Evolutionary conservation across 2,888 invertebrate species (phyloP).

Genomic region (Unio pictorum): DNA sequence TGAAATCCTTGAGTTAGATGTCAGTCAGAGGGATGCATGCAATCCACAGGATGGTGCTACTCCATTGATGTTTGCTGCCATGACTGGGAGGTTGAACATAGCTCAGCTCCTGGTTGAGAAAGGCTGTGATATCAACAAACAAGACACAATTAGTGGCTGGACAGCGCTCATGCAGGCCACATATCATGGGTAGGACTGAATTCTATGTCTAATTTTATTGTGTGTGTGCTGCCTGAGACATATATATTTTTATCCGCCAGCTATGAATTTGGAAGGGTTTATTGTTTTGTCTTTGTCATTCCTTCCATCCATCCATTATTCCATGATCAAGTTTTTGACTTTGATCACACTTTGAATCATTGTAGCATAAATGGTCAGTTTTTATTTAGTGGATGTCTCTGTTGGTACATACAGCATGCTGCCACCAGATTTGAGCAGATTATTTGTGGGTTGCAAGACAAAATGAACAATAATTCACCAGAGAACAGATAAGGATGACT

Average conservation of each 20-base stretch:
- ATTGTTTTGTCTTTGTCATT: neutral
- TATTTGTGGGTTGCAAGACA: too few relatives aligned
- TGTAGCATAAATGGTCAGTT: too few relatives aligned
- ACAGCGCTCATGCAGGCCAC: slow-evolving; percentile 73
- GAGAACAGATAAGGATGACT: too few relatives aligned
- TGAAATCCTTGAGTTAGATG: slow-evolving; percentile 66
- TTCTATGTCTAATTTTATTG: neutral
- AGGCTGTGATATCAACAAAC: slow-evolving; percentile 71
- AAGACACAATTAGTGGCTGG: slow-evolving; percentile 71
- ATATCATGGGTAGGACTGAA: slow-evolving; percentile 68
- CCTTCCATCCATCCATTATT: neutral
- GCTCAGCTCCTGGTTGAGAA: slow-evolving; percentile 67
- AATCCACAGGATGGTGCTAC: slow-evolving; percentile 71
- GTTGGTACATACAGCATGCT: too few relatives aligned
- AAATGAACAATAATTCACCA: too few relatives aligned
- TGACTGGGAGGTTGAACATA: slow-evolving; percentile 70
- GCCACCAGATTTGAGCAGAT: too few relatives aligned
- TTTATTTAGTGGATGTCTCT: too few relatives aligned
- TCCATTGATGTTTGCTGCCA: slow-evolving; percentile 72
- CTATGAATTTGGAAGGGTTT: neutral
- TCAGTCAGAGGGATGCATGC: slow-evolving; percentile 62
- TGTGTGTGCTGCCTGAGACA: neutral
- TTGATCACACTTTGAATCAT: neutral
- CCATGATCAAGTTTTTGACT: neutral
- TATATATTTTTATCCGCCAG: neutral